These are phyloP conservation scores for Buphagus erythrorhynchus DNA, from an alignment of 2,797 vertebrate genomes.

Conservation along the genomic window DNA sequence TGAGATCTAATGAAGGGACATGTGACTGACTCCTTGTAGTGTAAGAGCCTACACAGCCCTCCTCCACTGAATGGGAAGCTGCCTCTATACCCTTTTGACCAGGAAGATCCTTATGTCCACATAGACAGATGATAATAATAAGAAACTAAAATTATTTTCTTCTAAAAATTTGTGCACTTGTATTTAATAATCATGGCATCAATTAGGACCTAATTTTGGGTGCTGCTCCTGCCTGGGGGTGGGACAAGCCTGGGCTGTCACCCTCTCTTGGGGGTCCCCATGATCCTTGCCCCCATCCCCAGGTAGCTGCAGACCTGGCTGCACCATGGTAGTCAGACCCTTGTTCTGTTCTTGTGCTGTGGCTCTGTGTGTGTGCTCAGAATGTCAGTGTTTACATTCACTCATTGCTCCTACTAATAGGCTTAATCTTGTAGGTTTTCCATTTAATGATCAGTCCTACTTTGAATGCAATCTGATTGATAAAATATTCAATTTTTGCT, in stretches of 20 bases:
- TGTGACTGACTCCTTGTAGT: background rate
- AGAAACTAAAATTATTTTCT: background rate
- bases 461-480: background rate
- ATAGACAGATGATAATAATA: background rate
- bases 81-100: background rate
- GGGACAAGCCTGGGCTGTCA: background rate
- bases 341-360: background rate
- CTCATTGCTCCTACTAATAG: background rate
- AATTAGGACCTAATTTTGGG: background rate
- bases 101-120: background rate
- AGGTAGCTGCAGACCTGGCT: background rate
- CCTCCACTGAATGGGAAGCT: background rate
- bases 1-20: background rate
- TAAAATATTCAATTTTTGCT: background rate
- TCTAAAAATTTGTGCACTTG: background rate
- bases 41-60: background rate
- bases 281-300: fast-evolving
- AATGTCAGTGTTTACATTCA: background rate
- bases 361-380: background rate
- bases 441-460: background rate
- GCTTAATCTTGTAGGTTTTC: background rate
- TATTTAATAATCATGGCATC: background rate
- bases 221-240: background rate
- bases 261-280: fast-evolving
- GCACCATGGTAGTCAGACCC: fast-evolving